Evolutionary conservation across 2,888 invertebrate genomes (phyloP), one percentile per base, ranked within the genome.

Genomic region (Helleia helle): DNA sequence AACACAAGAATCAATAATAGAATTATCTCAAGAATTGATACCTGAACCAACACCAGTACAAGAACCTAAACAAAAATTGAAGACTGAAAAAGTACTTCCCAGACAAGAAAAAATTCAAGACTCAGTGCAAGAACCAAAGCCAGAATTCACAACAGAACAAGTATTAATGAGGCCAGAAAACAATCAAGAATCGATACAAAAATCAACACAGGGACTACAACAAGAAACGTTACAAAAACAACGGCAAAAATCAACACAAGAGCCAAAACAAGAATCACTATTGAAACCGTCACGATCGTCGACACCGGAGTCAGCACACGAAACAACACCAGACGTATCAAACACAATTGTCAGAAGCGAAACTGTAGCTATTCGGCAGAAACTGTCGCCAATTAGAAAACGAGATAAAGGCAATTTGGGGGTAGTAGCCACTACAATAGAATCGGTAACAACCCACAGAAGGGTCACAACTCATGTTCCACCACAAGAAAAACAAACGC

Each of bases 271-370:
- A 6, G 34, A 34, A 11, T 31, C 31, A 8, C 12, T 22, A 22
- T 2, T 7, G 22, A 34, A 22, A 34, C 9, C 11, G 2, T 30
- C 30, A 4, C 30, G 30, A 30, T 30, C 30, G 3, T 30, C 30
- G 2, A 30, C 11, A 11, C 11, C 11, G 8, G 18, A 17, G 9
- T 18, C 34, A 12, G 22, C 17, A 3, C 34, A 17, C 8, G 34
- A 34, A 34, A 12, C 18, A 12, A 17, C n/a, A n/a, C n/a, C n/a
- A n/a, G n/a, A n/a, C n/a, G n/a, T n/a, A n/a, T n/a, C n/a, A n/a
- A n/a, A n/a, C n/a, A 34, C 34, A 1, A 34, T 34, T 11, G 34
- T 34, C 12, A 22, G 34, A 34, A 34, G 34, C 12, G 34, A 34
- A 22, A 18, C 18, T 1, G 34, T 34, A 1, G 18, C 18, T 4